phyloP scores from a whole-genome alignment of 2,797 vertebrate genomes.

The Tolypeutes matacus region DNA sequence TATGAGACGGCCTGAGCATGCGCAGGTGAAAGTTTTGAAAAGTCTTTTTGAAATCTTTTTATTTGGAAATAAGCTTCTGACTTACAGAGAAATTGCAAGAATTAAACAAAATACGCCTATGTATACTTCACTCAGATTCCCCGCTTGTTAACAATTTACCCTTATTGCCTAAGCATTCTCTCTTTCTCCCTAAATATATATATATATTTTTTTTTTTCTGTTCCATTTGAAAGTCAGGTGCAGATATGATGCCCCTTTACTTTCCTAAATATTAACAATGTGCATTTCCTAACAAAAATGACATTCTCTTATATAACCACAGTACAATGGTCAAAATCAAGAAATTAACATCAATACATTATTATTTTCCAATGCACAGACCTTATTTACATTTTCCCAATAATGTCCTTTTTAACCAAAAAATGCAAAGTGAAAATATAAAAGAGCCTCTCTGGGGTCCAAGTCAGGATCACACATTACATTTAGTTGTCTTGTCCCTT shows the following conservation, averaged over 20 bases:
- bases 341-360: not conserved
- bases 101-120: not conserved
- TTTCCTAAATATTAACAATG: slow-evolving; percentile 17
- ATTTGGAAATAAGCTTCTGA: slow-evolving; percentile 20
- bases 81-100: not conserved
- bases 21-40: slow-evolving; percentile 12
- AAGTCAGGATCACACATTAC: not conserved
- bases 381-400: slow-evolving; percentile 40
- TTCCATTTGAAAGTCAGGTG: not conserved
- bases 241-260: not conserved
- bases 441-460: too few species aligned
- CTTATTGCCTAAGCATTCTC: not conserved
- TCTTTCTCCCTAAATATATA: not conserved
- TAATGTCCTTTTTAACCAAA: not conserved
- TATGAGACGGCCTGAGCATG: not conserved
- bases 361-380: not conserved
- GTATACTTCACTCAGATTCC: not conserved
- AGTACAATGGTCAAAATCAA: not conserved
- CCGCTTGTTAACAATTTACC: not conserved
- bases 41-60: not conserved
- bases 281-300: not conserved
- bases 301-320: not conserved
- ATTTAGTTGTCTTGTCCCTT: too few species aligned
- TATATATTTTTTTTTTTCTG: not conserved
- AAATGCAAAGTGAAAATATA: too few species aligned